Percentiles rank a stretch among this genome's conserved stretches.
Evolutionary conservation across 2,113 vertebrate species (phyloP).

Genomic region (Ancistrus triradiatus): DNA sequence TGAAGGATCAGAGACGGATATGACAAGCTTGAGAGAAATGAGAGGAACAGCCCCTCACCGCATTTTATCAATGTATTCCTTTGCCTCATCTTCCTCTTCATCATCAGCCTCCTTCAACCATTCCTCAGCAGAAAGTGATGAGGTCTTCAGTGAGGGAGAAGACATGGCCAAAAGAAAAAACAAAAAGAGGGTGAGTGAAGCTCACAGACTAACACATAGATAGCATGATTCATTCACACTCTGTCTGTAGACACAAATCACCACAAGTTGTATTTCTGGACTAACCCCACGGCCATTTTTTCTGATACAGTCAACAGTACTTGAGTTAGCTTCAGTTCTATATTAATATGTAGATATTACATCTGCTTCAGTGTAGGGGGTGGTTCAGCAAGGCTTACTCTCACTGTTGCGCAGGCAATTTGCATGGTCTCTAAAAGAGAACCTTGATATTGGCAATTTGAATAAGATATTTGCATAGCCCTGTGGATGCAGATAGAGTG

Average conservation of each 20-base stretch:
- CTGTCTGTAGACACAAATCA: not conserved
- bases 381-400: constrained; percentile 50
- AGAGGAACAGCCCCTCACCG: constrained; percentile 44
- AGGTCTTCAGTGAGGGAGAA: constrained; percentile 72
- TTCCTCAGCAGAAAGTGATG: constrained; percentile 71
- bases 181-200: constrained; percentile 64
- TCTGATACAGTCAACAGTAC: not conserved
- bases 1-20: constrained; percentile 11
- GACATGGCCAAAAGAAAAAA: constrained; percentile 57
- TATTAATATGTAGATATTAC: not conserved
- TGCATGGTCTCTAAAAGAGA: constrained; percentile 67
- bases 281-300: not conserved
- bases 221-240: too few species aligned
- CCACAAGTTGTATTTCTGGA: not conserved
- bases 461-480: constrained; percentile 67
- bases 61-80: constrained; percentile 60
- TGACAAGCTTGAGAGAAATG: not conserved
- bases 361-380: constrained; percentile 33
- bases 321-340: not conserved
- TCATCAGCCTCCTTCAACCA: constrained; percentile 61
- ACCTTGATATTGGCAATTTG: constrained; percentile 62
- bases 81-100: constrained; percentile 58
- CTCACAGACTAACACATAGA: constrained; percentile 1
- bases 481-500: constrained; percentile 19
- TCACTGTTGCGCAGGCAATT: constrained; percentile 51